Percentiles rank a stretch among this genome's conserved stretches.
Conservation (phyloP, 2,113 vertebrate species). For the Lagenorhynchus albirostris region DNA sequence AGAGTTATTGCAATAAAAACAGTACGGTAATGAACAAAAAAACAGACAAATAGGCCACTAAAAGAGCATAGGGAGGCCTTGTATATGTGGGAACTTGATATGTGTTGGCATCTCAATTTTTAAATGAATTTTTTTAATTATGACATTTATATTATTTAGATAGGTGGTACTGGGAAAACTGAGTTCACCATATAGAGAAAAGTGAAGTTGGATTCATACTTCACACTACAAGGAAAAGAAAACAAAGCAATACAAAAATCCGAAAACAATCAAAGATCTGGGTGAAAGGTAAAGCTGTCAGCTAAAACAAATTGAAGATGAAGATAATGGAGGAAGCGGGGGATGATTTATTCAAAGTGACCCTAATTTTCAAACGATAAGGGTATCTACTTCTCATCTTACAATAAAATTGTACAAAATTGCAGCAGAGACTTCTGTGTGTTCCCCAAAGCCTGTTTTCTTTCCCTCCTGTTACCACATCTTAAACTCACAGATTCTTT, state of each 20-base stretch:
- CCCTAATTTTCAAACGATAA: background rate
- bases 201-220: background rate
- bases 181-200: background rate
- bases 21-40: background rate
- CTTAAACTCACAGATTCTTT: background rate
- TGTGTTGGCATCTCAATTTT: background rate
- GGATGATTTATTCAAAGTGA: background rate
- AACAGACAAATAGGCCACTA: background rate
- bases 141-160: background rate
- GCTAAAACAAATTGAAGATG: background rate
- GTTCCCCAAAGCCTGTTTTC: background rate
- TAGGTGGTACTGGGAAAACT: background rate
- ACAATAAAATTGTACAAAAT: background rate
- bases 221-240: background rate
- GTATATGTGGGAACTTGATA: background rate
- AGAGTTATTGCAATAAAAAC: background rate
- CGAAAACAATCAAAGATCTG: background rate
- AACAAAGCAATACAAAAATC: background rate
- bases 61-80: background rate
- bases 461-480: background rate
- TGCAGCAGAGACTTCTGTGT: background rate
- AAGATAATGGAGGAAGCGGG: background rate
- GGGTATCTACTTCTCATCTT: background rate
- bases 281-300: background rate
- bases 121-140: background rate